Evolutionary conservation across 64 coral and sea anemone species (phyloP), one percentile per base, ranked within the genome.

Genomic region (Pocillopora verrucosa): DNA sequence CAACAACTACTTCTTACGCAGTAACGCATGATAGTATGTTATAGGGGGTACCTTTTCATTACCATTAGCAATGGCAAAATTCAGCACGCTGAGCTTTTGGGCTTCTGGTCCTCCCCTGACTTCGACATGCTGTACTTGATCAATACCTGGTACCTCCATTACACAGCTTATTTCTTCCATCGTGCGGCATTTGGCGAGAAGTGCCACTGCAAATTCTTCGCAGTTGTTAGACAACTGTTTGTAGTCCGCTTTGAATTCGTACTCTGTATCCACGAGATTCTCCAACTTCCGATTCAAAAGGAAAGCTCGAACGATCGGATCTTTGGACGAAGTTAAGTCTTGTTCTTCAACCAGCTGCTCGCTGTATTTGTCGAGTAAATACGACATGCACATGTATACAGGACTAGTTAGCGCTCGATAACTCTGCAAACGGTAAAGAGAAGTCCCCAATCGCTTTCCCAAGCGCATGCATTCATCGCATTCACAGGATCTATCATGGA

Each of bases 371-470:
- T 58, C 72, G 24, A 38, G 70, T 60, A 75, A 74, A 74, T 89
- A 89, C 12, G 90, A 89, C 58, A 96, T 65, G 22, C 90, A 96
- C 25, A 96, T 24, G 65, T 89, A 96, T 34, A 92, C 87, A 36
- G 94, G 94, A 51, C 94, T 96, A 30, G 94, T 86, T 15, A 96
- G 90, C 26, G 86, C 90, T 62, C 88, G 91, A 87, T 96, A 96
- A 20, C 84, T 88, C 22, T 92, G 88, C 26, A 92, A 80, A 38
- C 91, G 91, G 34, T 73, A 76, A 61, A 96, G 56, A 22, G 94
- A 92, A 57, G 76, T 80, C 11, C 90, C 90, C 13, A 96, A 58
- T 19, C 90, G 86, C 34, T 80, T 80, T 24, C 90, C 94, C 16
- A 77, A 36, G 17, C 58, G 77, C 59, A 89, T 36, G 36, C 94